phyloP scores from a whole-genome alignment of 2,797 vertebrate species.

The Anabacerthia variegaticeps region DNA sequence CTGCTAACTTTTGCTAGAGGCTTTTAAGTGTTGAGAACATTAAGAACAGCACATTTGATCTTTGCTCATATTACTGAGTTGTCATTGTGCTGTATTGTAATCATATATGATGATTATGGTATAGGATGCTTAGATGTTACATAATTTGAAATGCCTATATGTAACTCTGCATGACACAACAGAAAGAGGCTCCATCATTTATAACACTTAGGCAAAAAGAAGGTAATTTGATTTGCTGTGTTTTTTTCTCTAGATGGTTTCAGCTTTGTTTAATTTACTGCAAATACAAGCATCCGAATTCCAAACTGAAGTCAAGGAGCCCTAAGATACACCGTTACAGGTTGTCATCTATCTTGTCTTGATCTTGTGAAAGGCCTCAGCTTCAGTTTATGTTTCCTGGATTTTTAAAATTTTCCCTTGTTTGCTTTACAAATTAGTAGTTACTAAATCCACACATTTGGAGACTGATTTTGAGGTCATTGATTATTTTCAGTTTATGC shows the following conservation, averaged over 20 bases:
- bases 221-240: constrained; percentile 70
- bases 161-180: constrained; percentile 59
- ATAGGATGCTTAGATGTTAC: constrained; percentile 30
- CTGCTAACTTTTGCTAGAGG: background rate
- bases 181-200: constrained; percentile 62
- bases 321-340: constrained; percentile 74
- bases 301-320: constrained; percentile 74
- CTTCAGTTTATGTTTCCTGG: constrained; percentile 68
- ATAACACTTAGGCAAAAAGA: constrained; percentile 59
- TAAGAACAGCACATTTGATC: constrained; percentile 23
- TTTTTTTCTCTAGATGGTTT: constrained; percentile 74
- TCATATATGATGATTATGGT: background rate
- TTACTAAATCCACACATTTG: constrained; percentile 1
- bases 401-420: constrained; percentile 44
- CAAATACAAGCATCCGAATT: constrained; percentile 72
- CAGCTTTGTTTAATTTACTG: constrained; percentile 75
- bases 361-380: constrained; percentile 68
- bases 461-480: constrained; percentile 12
- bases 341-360: constrained; percentile 75
- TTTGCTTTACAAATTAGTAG: constrained; percentile 28
- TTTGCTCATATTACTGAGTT: constrained; percentile 15
- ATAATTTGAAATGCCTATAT: constrained; percentile 37
- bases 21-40: background rate
- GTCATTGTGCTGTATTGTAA: constrained; percentile 39
- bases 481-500: constrained; percentile 7